A percentile compares a stretch with the other conserved stretches of the same genome.
Evolutionary conservation across 2,113 vertebrate species (phyloP).

Genomic region (Erythrocercus mccallii): DNA sequence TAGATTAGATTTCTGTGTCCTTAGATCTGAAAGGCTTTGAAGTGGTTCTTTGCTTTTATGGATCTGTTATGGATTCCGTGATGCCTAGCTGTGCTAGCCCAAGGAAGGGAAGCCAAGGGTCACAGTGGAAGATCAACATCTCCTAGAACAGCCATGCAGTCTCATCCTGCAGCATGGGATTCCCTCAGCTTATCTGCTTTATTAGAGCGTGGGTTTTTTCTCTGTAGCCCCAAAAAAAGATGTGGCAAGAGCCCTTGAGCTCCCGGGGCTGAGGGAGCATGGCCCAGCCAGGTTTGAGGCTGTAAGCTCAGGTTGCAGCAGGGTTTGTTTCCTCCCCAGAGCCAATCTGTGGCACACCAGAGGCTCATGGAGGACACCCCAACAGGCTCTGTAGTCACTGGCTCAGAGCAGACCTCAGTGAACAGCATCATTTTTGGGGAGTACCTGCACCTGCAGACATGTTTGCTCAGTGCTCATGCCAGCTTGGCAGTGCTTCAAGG

Average conservation of each 20-base stretch:
- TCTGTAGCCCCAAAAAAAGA: not conserved
- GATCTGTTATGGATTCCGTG: not conserved
- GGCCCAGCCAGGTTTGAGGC: not conserved
- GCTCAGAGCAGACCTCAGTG: not conserved
- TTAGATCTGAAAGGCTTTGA: not conserved
- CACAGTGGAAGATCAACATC: not conserved
- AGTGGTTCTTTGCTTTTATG: not conserved
- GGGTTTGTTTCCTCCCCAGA: not conserved
- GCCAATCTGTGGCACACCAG: rapidly evolving
- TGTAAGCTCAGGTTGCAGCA: not conserved
- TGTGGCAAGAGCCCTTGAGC: not conserved
- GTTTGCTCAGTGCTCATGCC: rapidly evolving
- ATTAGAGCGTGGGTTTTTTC: not conserved
- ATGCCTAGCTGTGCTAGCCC: not conserved
- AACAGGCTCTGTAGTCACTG: not conserved
- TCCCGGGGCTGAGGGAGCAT: rapidly evolving
- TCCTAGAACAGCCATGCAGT: not conserved
- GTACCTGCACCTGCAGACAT: not conserved
- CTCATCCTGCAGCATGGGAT: rapidly evolving
- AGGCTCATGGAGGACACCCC: not conserved
- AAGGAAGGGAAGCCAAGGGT: not conserved
- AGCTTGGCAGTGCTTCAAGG: not conserved
- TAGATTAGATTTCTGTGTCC: not conserved
- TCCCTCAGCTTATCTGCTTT: not conserved
- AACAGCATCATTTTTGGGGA: not conserved